phyloP scores from a whole-genome alignment of 2,797 vertebrate species.

The Aselliscus stoliczkanus region DNA sequence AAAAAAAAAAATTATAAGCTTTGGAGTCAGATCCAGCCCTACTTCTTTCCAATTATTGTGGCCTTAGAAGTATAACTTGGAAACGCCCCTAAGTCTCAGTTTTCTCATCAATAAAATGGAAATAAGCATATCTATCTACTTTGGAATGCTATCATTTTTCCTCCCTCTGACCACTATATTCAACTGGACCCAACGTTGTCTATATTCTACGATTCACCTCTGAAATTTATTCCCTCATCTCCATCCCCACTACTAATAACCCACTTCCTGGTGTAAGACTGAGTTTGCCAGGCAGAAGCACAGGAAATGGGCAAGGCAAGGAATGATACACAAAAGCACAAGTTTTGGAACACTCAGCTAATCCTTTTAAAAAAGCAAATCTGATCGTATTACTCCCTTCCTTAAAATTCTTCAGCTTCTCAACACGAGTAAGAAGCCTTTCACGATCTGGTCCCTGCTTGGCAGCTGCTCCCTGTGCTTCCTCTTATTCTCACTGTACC shows the following conservation, averaged over 20 bases:
- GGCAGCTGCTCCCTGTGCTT: background rate
- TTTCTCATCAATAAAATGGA: slow-evolving; percentile 31
- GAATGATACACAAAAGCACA: background rate
- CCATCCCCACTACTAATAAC: background rate
- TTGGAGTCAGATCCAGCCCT: background rate
- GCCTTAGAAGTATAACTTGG: background rate
- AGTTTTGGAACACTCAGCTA: slow-evolving; percentile 13
- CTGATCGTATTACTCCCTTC: background rate
- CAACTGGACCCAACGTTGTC: background rate
- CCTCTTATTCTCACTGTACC: slow-evolving; percentile 3
- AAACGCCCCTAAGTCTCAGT: background rate
- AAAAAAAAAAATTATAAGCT: background rate
- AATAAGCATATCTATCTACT: background rate
- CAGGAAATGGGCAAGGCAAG: background rate
- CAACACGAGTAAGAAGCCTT: background rate
- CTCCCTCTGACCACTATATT: background rate
- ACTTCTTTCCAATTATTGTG: background rate
- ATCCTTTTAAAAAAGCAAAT: slow-evolving; percentile 5
- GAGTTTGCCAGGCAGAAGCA: background rate
- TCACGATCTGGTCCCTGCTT: background rate
- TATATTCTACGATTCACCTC: background rate
- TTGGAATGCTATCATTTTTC: background rate
- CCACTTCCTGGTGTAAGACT: background rate
- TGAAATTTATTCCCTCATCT: background rate
- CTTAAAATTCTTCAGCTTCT: slow-evolving; percentile 27